A percentile compares a stretch with the other conserved stretches of the same genome.
These are phyloP conservation scores for Diorhabda carinulata DNA, from an alignment of 1,140 invertebrate genomes.

Conservation along the genomic window DNA sequence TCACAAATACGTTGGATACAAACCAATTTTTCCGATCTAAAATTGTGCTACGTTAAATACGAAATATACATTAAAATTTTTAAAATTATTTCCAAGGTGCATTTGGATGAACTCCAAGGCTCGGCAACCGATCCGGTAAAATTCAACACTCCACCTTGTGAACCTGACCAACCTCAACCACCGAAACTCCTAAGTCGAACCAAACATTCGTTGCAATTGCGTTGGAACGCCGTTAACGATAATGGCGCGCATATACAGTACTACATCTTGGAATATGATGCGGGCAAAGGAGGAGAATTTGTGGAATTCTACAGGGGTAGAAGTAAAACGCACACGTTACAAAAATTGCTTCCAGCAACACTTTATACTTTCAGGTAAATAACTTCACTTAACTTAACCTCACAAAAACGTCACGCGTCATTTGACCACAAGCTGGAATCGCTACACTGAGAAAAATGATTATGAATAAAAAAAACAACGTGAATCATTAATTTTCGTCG, in stretches of 20 bases:
- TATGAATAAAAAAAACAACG: no score
- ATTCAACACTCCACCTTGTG: conserved; percentile 63
- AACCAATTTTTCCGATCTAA: no score
- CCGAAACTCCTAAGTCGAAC: conserved; percentile 58
- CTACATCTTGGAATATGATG: conserved; percentile 77
- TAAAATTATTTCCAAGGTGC: conserved; percentile 40
- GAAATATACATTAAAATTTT: no score
- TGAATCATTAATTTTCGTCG: no score
- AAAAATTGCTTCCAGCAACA: conserved; percentile 67
- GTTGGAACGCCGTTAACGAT: conserved; percentile 66
- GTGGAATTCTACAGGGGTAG: conserved; percentile 64
- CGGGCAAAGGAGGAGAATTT: conserved; percentile 64
- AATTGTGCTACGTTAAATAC: no score
- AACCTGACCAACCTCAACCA: conserved; percentile 58
- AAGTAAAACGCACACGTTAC: conserved; percentile 65
- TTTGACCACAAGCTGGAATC: no score
- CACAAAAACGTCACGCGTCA: no score
- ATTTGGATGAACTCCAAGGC: conserved; percentile 52
- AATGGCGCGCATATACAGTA: conserved; percentile 74
- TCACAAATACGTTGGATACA: no score
- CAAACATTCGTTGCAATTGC: conserved; percentile 56
- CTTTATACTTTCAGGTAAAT: conserved; percentile 61
- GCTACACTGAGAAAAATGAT: no score
- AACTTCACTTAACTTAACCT: no score
- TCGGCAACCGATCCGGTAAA: conserved; percentile 52